A percentile compares a stretch with the other conserved stretches of the same genome.
These are phyloP conservation scores for Notoglanidium macrostoma DNA, from an alignment of 2,797 vertebrate genomes.

Conservation along the genomic window DNA sequence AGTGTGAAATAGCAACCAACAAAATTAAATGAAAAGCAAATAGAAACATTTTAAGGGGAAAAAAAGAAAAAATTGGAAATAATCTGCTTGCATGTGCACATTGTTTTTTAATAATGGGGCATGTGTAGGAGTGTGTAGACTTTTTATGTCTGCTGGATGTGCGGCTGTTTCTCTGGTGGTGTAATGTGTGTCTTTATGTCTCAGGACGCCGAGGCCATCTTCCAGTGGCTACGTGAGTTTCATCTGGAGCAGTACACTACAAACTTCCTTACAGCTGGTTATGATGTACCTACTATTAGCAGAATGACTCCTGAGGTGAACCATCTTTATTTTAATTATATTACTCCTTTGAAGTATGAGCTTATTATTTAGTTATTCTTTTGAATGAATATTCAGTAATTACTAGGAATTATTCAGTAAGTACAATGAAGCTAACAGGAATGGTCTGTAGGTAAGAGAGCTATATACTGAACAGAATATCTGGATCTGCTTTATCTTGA, in stretches of 20 bases:
- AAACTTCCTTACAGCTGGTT: constrained; percentile 90
- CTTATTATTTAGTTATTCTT: background rate
- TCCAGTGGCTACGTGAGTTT: constrained; percentile 92
- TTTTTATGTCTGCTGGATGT: background rate
- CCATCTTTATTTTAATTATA: background rate
- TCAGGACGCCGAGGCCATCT: constrained; percentile 93
- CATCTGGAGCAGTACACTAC: constrained; percentile 89
- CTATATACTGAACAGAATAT: background rate
- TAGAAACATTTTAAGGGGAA: background rate
- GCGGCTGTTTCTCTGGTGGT: background rate
- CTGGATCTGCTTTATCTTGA: background rate
- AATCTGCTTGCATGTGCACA: background rate
- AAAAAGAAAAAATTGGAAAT: background rate
- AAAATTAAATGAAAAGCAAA: background rate
- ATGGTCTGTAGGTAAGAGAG: background rate
- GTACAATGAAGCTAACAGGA: background rate
- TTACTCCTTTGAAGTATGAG: background rate
- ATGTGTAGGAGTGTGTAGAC: background rate
- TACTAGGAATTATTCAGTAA: background rate
- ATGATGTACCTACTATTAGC: constrained; percentile 95
- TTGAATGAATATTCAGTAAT: background rate
- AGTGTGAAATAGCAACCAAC: background rate
- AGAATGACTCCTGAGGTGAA: constrained; percentile 95
- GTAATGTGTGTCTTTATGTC: constrained; percentile 14
- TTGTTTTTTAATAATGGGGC: background rate